Base-by-base conservation (phyloP, 2,113 vertebrate species). In the Scomber colias region DNA sequence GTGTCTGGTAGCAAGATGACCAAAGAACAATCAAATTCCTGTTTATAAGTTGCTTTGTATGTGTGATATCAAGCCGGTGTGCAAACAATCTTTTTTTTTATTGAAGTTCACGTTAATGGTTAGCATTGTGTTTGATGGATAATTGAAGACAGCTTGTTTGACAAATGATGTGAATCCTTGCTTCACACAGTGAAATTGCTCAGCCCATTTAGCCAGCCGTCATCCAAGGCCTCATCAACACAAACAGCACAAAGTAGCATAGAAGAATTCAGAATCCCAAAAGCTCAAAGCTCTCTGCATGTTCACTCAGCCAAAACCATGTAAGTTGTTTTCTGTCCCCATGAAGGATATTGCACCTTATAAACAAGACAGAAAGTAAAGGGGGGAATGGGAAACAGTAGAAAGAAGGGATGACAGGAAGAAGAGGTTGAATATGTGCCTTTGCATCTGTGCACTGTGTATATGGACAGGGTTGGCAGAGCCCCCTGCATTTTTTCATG, bases 121-220 rank as follows among this genome's bases (percentile, higher is more conserved):
- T 51, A 64, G 51, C 15, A 59, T 73, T 51, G 59, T 67, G 27
- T 57, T 80, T 61, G 57, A 63, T 75, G 62, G 68, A 76, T 76
- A 74, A 71, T 57, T 77, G 51, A 71, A 75, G 63, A 57, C 69
- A 72, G 71, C 24, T 53, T 84, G 55, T 30, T 67, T 82, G 65
- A 81, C 14, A 87, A 86, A 71, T 86, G 75, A 71, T 73, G 59
- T 80, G 83, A 56, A 57, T 74, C 79, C 48, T 68, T 44, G 15
- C 64, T 53, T 75, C 63, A 77, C 46, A 44, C 21, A 75, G 74
- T 35, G 60, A 82, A 68, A 73, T 79, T 57, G 54, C 59, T 78
- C 67, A 72, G 73, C 55, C 66, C 78, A 54, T 86, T 89, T 63
- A 77, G 68, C 59, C 57, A 77, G 68, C 61, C 30, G 3, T 64